These are phyloP conservation scores for Pachyseris speciosa DNA, from an alignment of 64 coral and sea anemone genomes.

Conservation along the genomic window DNA sequence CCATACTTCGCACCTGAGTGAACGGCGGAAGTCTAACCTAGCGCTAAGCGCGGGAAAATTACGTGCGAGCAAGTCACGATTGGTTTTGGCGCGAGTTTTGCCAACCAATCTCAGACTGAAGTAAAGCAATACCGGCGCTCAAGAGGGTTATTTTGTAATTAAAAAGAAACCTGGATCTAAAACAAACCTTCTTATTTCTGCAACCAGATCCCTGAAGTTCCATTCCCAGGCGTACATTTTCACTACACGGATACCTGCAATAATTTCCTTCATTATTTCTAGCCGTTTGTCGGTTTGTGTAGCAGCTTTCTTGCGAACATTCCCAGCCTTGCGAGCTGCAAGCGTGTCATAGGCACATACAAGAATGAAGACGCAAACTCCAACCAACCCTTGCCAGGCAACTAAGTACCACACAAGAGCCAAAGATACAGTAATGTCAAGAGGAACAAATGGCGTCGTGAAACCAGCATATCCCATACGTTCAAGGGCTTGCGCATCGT, in stretches of 20 bases:
- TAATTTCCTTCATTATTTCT: conserved; percentile 13
- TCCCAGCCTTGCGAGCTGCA: background rate
- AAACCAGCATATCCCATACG: background rate
- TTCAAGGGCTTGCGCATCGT: conserved; percentile 16
- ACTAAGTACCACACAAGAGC: conserved; percentile 24
- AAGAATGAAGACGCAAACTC: background rate
- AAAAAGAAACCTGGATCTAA: background rate
- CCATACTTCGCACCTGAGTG: too few relatives aligned
- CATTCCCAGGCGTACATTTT: conserved; percentile 62
- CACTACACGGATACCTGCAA: conserved; percentile 49
- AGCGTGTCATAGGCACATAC: background rate
- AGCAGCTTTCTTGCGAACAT: background rate
- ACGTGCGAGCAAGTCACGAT: too few relatives aligned
- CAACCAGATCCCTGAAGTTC: conserved; percentile 17
- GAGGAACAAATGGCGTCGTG: background rate
- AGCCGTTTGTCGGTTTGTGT: conserved; percentile 35
- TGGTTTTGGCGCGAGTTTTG: too few relatives aligned
- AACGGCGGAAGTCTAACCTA: too few relatives aligned
- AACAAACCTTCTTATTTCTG: conserved; percentile 40
- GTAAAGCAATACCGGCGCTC: too few relatives aligned
- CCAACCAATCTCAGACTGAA: too few relatives aligned
- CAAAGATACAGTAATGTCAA: background rate
- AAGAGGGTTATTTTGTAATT: background rate
- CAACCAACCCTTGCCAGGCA: conserved; percentile 39
- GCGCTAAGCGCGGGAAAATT: too few relatives aligned